phyloP scores from a whole-genome alignment of 2,888 invertebrate species.

The Hermaeophaga mercurialis region DNA sequence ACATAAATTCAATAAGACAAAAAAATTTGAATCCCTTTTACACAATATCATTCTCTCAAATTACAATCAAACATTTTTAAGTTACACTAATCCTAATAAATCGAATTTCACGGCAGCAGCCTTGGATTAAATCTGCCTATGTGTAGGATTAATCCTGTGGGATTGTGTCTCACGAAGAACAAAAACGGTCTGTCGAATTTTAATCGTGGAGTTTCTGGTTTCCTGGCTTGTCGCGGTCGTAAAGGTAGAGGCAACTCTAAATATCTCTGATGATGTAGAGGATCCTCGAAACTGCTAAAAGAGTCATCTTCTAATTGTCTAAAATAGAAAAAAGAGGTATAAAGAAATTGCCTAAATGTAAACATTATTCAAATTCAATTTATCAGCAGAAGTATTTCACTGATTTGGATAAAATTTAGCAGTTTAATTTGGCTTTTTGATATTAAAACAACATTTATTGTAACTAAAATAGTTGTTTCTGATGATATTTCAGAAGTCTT shows the following conservation, averaged over 20 bases:
- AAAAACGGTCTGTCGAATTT: slow-evolving; percentile 87
- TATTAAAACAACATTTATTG: too few species aligned
- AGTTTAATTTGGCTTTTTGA: too few species aligned
- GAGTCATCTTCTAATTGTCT: slow-evolving; percentile 8
- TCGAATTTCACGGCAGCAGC: slow-evolving; percentile 68
- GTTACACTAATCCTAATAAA: not conserved
- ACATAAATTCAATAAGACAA: not conserved
- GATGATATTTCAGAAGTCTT: too few species aligned
- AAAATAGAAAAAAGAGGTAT: slow-evolving; percentile 1
- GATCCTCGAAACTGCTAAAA: slow-evolving; percentile 65
- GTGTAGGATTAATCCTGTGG: slow-evolving; percentile 87
- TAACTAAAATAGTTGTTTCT: too few species aligned
- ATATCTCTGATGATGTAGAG: slow-evolving; percentile 62
- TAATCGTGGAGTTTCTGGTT: slow-evolving; percentile 74
- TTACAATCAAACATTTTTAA: not conserved
- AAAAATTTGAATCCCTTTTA: not conserved
- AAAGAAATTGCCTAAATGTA: not conserved
- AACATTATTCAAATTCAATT: too few species aligned
- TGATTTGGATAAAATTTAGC: too few species aligned
- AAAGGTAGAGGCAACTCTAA: slow-evolving; percentile 68
- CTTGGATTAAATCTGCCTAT: slow-evolving; percentile 88
- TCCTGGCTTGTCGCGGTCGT: slow-evolving; percentile 72
- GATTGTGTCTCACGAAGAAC: slow-evolving; percentile 88
- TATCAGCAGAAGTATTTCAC: too few species aligned
- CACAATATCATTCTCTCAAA: not conserved